Base-by-base conservation (phyloP, 2,888 invertebrate species). In the Thymelicus acteon region DNA sequence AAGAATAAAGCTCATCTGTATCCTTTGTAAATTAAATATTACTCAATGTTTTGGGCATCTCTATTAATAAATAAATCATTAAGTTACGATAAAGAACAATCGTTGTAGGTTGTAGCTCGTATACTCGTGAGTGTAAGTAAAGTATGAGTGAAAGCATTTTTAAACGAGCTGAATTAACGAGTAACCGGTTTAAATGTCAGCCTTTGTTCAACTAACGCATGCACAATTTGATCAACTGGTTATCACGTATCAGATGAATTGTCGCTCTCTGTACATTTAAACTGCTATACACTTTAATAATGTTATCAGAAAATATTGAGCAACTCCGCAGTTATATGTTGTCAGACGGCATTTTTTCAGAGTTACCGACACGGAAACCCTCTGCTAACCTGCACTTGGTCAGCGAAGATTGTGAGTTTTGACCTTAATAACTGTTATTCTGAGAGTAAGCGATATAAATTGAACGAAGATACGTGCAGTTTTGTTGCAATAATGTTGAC, bases 131-230 rank as follows among this genome's bases (percentile, higher is more conserved):
- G 31, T 31, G 31, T 31, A 79, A 82, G 84, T 82, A 77, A 75
- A 77, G 69, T 75, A 75, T 75, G 77, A 85, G 87, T 83, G 87
- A 87, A 87, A 87, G 86, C 81, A 80, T 73, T 75, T 49, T 73
- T 75, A 73, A 78, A 76, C 60, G 75, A 79, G 68, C 75, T 79
- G 75, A 80, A 83, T 80, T 79, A 81, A 81, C 74, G 76, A 77
- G 82, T 79, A 82, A 79, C 78, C 78, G 79, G 80, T 80, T 77
- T 77, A 66, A 73, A 73, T 75, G 72, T 71, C 62, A 62, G 61
- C 37, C 8, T 49, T 31, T 71, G 67, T 58, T 62, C 65, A 49
- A 73, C 61, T 69, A 67, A 47, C 49, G 67, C 64, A 24, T 60
- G 67, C 67, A 60, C 24, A 6, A 49, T 49, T 49, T 7, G 4